A percentile compares a stretch with the other conserved stretches of the same genome.
These are phyloP conservation scores for Anisognathus igniventris DNA, from an alignment of 2,797 vertebrate genomes.

Conservation along the genomic window DNA sequence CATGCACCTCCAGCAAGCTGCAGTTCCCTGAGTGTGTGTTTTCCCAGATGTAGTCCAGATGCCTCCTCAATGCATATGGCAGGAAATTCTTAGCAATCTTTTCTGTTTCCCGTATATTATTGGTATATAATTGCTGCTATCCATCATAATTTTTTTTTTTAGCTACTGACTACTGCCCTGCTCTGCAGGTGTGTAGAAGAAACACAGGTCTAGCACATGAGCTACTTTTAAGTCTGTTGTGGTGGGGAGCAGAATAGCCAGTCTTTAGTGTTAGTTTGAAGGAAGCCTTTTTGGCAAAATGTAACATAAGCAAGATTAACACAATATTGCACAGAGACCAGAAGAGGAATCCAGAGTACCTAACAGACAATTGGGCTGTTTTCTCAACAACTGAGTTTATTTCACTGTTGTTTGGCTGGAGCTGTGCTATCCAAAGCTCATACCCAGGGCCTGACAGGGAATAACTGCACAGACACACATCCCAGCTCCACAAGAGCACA, in stretches of 20 bases:
- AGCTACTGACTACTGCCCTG: slow-evolving; percentile 57
- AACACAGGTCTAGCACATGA: slow-evolving; percentile 26
- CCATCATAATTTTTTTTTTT: slow-evolving; percentile 63
- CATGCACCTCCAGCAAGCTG: slow-evolving; percentile 19
- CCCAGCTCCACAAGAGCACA: fast-evolving
- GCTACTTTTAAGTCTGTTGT: not conserved
- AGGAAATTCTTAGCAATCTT: slow-evolving; percentile 72
- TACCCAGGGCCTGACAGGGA: not conserved
- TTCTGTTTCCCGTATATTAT: slow-evolving; percentile 69
- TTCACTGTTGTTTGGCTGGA: not conserved
- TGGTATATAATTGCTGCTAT: slow-evolving; percentile 72
- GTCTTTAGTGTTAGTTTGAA: not conserved
- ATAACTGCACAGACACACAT: not conserved
- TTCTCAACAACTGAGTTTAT: not conserved
- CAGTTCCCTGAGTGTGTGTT: slow-evolving; percentile 33
- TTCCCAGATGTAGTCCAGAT: slow-evolving; percentile 71
- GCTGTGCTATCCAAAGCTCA: not conserved
- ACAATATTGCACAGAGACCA: not conserved
- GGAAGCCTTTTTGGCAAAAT: not conserved
- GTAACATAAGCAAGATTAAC: not conserved
- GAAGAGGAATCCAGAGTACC: not conserved
- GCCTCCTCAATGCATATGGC: slow-evolving; percentile 60
- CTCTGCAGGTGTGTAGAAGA: slow-evolving; percentile 67
- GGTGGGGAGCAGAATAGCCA: not conserved
- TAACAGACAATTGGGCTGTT: not conserved